Base-by-base conservation (phyloP, 2,113 vertebrate species). In the Dromaius novaehollandiae region DNA sequence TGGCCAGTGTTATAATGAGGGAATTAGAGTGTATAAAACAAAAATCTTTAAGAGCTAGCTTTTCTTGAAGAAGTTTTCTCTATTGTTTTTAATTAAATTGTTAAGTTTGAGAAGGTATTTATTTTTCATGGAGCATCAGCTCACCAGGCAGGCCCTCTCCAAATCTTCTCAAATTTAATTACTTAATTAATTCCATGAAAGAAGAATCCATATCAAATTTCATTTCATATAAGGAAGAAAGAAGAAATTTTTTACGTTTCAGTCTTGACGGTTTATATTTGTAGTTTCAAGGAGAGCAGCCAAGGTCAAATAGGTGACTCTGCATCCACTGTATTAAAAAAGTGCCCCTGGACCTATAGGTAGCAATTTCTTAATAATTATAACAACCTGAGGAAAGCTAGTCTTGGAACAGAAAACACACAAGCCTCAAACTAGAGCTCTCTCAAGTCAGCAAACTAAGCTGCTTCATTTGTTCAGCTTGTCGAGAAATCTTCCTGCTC, bases 1-100 rank as follows among this genome's bases (percentile, higher is more conserved):
- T 77, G 40, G 60, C 30, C 90, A 89, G 74, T 61, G 68, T 88
- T 51, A 73, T 93, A 96, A 96, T 89, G 77, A 96, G 60, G 48
- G 42, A 90, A 91, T 61, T 1, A 10, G 61, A 88, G 58, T 81
- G 48, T 42, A 69, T 61, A 88, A 85, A 86, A 50, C 48, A 90
- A 88, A 88, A 87, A 8, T 12, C 34, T 82, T 55, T 73, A 94
- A 89, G 60, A 85, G 20, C 12, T 73, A 73, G 70, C 28, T 89
- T 91, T 93, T 89, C 73, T 75, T 93, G 48, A 96, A 94, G 46
- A 90, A 60, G n/a, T 34, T 28, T 50, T 88, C 53, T 63, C 82
- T 87, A 61, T 77, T 95, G 76, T 89, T 74, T 92, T 90, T 96
- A 95, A 96, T 96, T 96, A 96, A 93, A 95, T 93, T 82, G 63